Base-by-base conservation (phyloP, 1,140 invertebrate genomes). In the Euwallacea fornicatus region DNA sequence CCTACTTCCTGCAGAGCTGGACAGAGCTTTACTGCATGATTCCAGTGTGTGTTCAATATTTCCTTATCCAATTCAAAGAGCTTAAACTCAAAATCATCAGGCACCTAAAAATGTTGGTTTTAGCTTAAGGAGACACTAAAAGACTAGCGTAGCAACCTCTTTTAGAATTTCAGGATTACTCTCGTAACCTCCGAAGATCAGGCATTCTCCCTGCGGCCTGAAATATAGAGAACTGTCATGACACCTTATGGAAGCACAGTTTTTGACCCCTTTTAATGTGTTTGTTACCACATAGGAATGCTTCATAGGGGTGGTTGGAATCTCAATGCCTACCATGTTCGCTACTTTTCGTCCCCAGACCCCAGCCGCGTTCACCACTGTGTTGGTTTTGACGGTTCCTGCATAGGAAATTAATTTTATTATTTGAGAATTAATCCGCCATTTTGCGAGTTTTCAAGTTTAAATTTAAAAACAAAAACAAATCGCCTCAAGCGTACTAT, bases 151-250 rank as follows among this genome's bases (percentile, higher is more conserved):
- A 13, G 77, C 79, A 80, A 91, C 91, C 74, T 89, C 85, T 75
- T 93, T 89, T 41, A 94, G 81, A 69, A 95, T 85, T 66, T 90
- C 88, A 0, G 94, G 94, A 82, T 96, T 94, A 0, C 82, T 80
- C 82, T 97, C 94, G 77, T 96, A 97, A 15, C 93, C 93, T n/a
- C 94, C 94, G 72, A 96, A 86, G 70, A 86, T 87, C 8, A 96
- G 86, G 0, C 89, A 86, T 74, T 93, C 92, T 6, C 93, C 93
- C 75, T 95, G 92, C 0, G 94, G 86, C 73, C 91, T 87, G 65
- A 95, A 88, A 78, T 95, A 96, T n/a, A 94, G 84, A 42, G 87
- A 90, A 6, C 87, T 85, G 81, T 97, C 94, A 75, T 94, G 92
- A 81, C 96, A 94, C 67, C 93, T 81, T 13, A 96, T 85, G 76